Conservation (phyloP, 2,888 invertebrate genomes). For the Piscicola geometra region DNA sequence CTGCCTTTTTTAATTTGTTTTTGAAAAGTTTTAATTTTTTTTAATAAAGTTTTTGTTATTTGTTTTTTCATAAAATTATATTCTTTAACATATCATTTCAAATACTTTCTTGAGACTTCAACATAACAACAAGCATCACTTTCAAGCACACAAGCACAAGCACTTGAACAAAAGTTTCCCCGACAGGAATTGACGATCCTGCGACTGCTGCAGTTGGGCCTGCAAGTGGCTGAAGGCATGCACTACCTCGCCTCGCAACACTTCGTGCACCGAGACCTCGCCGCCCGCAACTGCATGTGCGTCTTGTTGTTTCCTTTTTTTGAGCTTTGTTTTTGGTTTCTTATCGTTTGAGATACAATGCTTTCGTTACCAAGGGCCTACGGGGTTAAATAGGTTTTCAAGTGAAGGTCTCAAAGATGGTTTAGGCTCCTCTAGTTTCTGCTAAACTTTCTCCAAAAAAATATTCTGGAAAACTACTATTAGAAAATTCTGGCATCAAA, state of each 20-base stretch:
- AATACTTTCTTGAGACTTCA: too few relatives aligned
- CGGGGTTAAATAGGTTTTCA: too few relatives aligned
- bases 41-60: background rate
- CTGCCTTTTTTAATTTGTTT: background rate
- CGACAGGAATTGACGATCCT: conserved; percentile 35
- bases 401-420: too few relatives aligned
- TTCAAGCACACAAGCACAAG: background rate
- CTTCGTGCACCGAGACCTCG: conserved; percentile 57
- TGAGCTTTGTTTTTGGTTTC: background rate
- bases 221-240: conserved; percentile 56
- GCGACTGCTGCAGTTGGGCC: conserved; percentile 52
- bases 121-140: too few relatives aligned
- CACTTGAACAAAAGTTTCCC: background rate
- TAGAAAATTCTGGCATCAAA: too few relatives aligned
- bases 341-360: background rate
- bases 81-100: background rate
- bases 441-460: too few relatives aligned
- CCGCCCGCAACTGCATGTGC: conserved; percentile 58
- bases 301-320: conserved; percentile 20
- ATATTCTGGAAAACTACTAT: too few relatives aligned
- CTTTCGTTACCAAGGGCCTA: background rate
- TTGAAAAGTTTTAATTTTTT: background rate
- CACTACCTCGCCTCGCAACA: conserved; percentile 53
- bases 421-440: too few relatives aligned
- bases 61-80: background rate